Conservation (phyloP, 2,888 invertebrate genomes). For the Amiota mariae region DNA sequence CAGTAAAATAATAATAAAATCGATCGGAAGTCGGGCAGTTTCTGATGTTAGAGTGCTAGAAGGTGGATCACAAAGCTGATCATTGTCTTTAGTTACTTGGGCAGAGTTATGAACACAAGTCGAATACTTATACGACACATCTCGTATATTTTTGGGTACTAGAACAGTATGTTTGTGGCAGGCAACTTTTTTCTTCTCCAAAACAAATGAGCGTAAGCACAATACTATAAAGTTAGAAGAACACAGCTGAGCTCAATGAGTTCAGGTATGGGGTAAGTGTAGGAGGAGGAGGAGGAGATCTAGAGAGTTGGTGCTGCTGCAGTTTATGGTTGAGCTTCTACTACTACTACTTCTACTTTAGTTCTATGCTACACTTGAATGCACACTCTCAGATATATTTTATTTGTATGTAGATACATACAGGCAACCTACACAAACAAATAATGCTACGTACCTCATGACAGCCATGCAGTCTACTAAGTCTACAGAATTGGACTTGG, state of each 20-base stretch:
- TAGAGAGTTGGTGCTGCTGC: neutral
- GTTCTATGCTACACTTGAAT: conserved; percentile 1
- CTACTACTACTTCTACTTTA: no score
- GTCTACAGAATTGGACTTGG: conserved; percentile 33
- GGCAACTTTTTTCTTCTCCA: conserved; percentile 53
- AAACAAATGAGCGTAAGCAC: conserved; percentile 60
- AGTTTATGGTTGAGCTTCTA: conserved; percentile 6
- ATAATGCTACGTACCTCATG: conserved; percentile 38
- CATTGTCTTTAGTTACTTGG: no score
- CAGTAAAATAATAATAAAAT: no score
- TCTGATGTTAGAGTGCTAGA: no score
- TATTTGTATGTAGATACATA: no score
- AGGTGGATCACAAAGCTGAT: no score
- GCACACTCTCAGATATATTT: neutral
- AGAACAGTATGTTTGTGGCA: conserved; percentile 38
- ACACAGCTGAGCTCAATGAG: conserved; percentile 4
- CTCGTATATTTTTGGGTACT: no score
- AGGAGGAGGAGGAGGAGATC: neutral
- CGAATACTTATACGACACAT: no score
- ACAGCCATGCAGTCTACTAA: conserved; percentile 46
- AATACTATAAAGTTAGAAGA: neutral
- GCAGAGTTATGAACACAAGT: no score
- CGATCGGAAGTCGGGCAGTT: no score
- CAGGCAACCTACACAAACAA: conserved; percentile 11
- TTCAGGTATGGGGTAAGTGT: no score